A percentile compares a stretch with the other conserved stretches of the same genome.
phyloP scores from a whole-genome alignment of 2,113 vertebrate genomes.

The Puntigrus tetrazona region DNA sequence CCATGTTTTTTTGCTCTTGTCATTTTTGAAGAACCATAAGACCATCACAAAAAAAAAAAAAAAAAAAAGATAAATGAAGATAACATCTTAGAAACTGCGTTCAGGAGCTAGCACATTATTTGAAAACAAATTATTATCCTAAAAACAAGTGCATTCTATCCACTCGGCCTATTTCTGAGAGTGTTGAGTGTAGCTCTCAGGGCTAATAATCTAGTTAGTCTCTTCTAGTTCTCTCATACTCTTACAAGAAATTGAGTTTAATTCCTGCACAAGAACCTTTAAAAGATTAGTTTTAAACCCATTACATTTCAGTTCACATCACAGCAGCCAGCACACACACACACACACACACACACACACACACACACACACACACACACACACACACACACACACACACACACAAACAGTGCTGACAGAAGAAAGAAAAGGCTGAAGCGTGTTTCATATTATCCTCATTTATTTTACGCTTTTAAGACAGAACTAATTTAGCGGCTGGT shows the following conservation, averaged over 20 bases:
- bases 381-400: too few relatives aligned
- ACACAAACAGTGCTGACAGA: neutral
- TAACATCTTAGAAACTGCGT: neutral
- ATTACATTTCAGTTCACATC: neutral
- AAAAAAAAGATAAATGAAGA: conserved; percentile 26
- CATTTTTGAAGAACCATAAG: conserved; percentile 99
- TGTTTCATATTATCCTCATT: conserved; percentile 10
- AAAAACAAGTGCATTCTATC: neutral
- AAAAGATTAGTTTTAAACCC: neutral
- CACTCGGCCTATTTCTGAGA: conserved; percentile 91
- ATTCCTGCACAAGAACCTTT: conserved; percentile 77
- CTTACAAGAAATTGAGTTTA: conserved; percentile 80
- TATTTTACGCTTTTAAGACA: neutral
- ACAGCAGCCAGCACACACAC: neutral
- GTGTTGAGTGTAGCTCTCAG: conserved; percentile 96
- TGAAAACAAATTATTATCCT: neutral
- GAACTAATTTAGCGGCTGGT: conserved; percentile 14
- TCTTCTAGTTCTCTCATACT: conserved; percentile 85
- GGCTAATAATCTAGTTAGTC: conserved; percentile 85
- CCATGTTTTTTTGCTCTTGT: conserved; percentile 99
- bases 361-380: too few relatives aligned
- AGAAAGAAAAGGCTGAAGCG: too few relatives aligned
- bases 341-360: too few relatives aligned
- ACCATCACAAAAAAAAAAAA: conserved; percentile 82
- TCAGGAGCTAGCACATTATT: neutral